Evolutionary conservation across 2,888 invertebrate genomes (phyloP).

Genomic region (Stenotaenia linearis): DNA sequence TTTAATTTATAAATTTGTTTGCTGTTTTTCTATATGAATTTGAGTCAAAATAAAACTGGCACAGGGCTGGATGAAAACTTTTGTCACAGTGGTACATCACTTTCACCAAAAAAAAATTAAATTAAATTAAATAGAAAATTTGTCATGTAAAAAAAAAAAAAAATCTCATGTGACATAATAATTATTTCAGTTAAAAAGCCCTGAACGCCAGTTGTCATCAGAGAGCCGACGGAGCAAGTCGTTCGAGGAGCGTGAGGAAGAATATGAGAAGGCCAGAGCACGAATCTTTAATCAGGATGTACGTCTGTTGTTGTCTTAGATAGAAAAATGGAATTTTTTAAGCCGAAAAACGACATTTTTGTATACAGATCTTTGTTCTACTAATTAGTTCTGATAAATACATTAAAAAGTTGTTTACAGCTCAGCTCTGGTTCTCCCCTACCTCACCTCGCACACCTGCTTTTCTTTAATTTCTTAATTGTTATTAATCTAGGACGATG

Average conservation of each 20-base stretch:
- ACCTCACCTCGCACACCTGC: conserved; percentile 22
- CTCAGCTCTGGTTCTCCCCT: conserved; percentile 19
- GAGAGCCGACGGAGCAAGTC: conserved; percentile 71
- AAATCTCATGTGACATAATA: conserved; percentile 28
- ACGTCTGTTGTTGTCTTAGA: conserved; percentile 38
- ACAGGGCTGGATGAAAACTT: conserved; percentile 30
- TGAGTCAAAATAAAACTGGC: background rate
- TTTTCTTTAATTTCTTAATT: background rate
- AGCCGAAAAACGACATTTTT: background rate
- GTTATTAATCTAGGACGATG: background rate
- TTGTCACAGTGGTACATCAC: conserved; percentile 33
- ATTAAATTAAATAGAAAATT: background rate
- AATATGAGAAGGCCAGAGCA: conserved; percentile 75
- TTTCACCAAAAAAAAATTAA: background rate
- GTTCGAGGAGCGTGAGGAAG: conserved; percentile 84
- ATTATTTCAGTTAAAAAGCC: conserved; percentile 48
- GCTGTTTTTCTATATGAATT: background rate
- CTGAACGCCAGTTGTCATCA: conserved; percentile 58
- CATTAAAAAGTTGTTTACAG: background rate
- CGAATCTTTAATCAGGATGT: conserved; percentile 71
- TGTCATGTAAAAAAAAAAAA: conserved; percentile 1
- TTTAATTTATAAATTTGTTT: background rate
- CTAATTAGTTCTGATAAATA: background rate
- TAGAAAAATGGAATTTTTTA: background rate
- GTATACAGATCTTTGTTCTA: too few species aligned